Evolutionary conservation across 2,888 invertebrate genomes (phyloP), one percentile per base, ranked within the genome.

Genomic region (Macaria liturata): DNA sequence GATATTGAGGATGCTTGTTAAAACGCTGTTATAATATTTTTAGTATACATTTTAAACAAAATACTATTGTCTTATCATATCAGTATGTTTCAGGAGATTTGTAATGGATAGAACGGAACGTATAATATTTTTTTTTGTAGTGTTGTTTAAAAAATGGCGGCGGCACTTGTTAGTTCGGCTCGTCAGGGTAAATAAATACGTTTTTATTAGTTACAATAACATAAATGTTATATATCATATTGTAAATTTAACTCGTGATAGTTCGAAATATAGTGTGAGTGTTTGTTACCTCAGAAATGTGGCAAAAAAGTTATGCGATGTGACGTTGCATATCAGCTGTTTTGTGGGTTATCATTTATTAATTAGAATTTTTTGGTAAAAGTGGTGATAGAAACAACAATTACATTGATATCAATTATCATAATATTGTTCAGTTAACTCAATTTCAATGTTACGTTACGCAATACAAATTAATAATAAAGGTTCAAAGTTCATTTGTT

Each of bases 111-210:
- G 4, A 49, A 7, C 58, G 77, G 66, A 82, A 76, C 75, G 76
- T 70, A 71, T 4, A 40, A n/a, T n/a, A n/a, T n/a, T n/a, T n/a
- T n/a, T n/a, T n/a, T n/a, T n/a, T 3, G 9, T 40, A 3, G 40
- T 50, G 61, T 54, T 78, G 78, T 79, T 78, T 71, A 72, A 83
- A 81, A 84, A 72, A 91, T 91, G 91, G 91, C 91, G 83, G 84
- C 74, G 78, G 87, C 83, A 72, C 80, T 91, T 86, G 91, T 91
- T 89, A 90, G 89, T 89, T 91, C 91, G 91, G 82, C 91, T 90
- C 91, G 89, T 84, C 84, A 89, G 88, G 91, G 91, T 91, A 91
- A 91, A 83, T 84, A 83, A 81, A 76, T 76, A 72, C 65, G 78
- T 75, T 83, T 78, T 71, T 65, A 65, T 62, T 65, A 32, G 51